Evolutionary conservation across 2,888 invertebrate genomes (phyloP), one percentile per base, ranked within the genome.

Genomic region (Philopedon plagiatum): DNA sequence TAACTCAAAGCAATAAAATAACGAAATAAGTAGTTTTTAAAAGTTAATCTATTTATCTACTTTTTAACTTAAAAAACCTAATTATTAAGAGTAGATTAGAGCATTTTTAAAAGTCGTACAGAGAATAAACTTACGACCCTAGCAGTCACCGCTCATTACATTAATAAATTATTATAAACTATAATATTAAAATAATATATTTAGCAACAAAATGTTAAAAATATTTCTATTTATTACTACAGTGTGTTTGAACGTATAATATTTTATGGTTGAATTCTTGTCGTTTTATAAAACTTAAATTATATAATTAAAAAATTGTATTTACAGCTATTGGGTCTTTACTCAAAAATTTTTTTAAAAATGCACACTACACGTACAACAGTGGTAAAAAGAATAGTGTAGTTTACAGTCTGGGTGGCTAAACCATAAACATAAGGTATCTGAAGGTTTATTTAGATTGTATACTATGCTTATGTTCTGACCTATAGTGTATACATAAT

Each of bases 1-100:
- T 84, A 86, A 86, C 86, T 81, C 80, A 86, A 84, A 86, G 86
- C 86, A 86, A 86, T 86, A 86, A 85, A 77, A 78, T 81, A 85
- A 83, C 83, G 84, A 85, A 83, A 84, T 84, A 84, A 84, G 80
- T 83, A 83, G 81, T 82, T 81, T n/a, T 80, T 81, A 80, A 81
- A 78, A 76, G 75, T 78, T 76, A 79, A n/a, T 81, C 82, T 83
- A 83, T 83, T 82, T 82, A 82, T 81, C 82, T 83, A 82, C 80
- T 83, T 80, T 81, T 68, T 73, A 73, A 66, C 79, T 76, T 74
- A 72, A 73, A 51, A 54, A 62, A 57, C 34, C 3, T 39, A 34
- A n/a, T 29, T 60, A 57, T 23, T 78, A 79, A 81, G 80, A 71
- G 76, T 81, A 81, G 81, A 80, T 67, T 80, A 81, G 78, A 79